phyloP scores from a whole-genome alignment of 2,888 invertebrate genomes.

The Ophion costatus region DNA sequence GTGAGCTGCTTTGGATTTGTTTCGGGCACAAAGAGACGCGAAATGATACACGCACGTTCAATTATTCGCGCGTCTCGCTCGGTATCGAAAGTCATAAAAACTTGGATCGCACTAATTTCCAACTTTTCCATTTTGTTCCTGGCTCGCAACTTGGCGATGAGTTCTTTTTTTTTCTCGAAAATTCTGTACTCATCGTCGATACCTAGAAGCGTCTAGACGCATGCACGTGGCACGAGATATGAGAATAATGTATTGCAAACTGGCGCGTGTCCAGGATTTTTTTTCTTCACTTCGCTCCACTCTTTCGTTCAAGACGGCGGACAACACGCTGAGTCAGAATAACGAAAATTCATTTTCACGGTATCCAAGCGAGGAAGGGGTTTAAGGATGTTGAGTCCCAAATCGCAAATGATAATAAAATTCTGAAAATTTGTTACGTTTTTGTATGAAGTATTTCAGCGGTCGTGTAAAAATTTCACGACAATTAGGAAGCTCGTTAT shows the following conservation, averaged over 20 bases:
- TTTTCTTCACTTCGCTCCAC: constrained; percentile 25
- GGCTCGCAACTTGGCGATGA: background rate
- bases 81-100: background rate
- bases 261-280: constrained; percentile 71
- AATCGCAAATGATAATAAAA: too few relatives aligned
- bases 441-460: too few relatives aligned
- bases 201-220: background rate
- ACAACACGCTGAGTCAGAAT: constrained; percentile 77
- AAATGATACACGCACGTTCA: background rate
- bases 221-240: constrained; percentile 8
- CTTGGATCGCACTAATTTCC: background rate
- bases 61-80: background rate
- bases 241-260: constrained; percentile 45
- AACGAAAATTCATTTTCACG: constrained; percentile 71
- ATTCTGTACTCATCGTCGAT: background rate
- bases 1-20: constrained; percentile 66
- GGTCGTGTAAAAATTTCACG: too few relatives aligned
- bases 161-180: background rate
- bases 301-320: constrained; percentile 64
- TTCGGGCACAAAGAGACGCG: background rate
- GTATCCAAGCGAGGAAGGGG: constrained; percentile 59
- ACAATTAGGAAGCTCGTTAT: too few relatives aligned
- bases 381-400: too few relatives aligned
- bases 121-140: background rate
- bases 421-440: too few relatives aligned